Base-by-base conservation (phyloP, 1,140 invertebrate species). In the Conus ventricosus region DNA sequence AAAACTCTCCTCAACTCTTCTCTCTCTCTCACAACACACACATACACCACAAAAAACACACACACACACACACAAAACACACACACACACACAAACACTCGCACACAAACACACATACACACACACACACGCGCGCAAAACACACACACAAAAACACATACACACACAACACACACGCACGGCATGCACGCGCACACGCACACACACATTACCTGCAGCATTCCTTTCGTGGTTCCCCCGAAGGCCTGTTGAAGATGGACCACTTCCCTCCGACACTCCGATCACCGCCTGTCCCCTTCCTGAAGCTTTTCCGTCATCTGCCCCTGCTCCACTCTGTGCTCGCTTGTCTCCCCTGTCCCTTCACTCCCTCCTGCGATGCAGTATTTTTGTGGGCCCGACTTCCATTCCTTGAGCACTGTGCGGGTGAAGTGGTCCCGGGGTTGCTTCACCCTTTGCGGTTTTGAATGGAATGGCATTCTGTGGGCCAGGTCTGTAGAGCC, bases 251-350 rank as follows among this genome's bases (percentile, higher is more conserved):
- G 85, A 4, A 87, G 51, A 53, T 87, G 8, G 11, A 57, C 54
- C 51, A 87, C 4, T 11, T 15, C 27, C 51, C 15, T 87, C 85
- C 2, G 39, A 25, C 85, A 87, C 85, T 25, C 51, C n/a, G 54
- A 87, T 54, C n/a, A 75, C 85, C 8, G 27, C 85, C 20, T 76
- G 85, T 87, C 85, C 23, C 85, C 85, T 7, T 78, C 85, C 13
- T 10, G 15, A 6, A 87, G 11, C 8, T n/a, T 54, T 51, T 4
- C 57, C 85, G n/a, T 17, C 17, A 10, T 55, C 71, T 4, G 5
- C 75, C n/a, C 67, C 63, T 54, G 71, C 23, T 54, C 13, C 8
- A 15, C 53, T 4, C 25, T 2, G 10, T 51, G 6, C 4, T 5
- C 54, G 8, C 53, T 83, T 20, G 53, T 5, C 51, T 83, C 81